Conservation (phyloP, 2,888 invertebrate genomes). For the Morpho deidamia region DNA sequence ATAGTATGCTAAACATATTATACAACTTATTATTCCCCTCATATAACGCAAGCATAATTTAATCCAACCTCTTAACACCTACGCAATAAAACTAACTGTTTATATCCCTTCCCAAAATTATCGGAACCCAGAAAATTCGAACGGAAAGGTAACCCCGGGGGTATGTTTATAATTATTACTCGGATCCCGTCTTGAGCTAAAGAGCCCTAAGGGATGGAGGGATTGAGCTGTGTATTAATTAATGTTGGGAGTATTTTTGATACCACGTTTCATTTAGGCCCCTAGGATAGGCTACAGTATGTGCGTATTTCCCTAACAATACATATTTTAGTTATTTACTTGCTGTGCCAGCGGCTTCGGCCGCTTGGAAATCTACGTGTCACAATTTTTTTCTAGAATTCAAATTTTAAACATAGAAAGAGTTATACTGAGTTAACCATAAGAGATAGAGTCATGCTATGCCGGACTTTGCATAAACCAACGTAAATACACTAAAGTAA, state of each 20-base stretch:
- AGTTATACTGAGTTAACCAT: no score
- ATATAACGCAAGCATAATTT: constrained; percentile 7
- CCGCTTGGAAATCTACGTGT: no score
- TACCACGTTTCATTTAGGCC: constrained; percentile 12
- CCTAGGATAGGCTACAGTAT: not conserved
- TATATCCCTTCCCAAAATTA: constrained; percentile 18
- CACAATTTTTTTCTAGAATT: no score
- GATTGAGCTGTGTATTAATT: constrained; percentile 32
- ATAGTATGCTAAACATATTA: no score
- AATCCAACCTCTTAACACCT: constrained; percentile 12
- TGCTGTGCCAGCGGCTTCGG: no score
- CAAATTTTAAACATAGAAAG: no score
- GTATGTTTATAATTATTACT: constrained; percentile 76
- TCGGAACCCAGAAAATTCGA: constrained; percentile 25
- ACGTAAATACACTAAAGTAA: no score
- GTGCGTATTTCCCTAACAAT: no score
- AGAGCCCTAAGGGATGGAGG: constrained; percentile 31
- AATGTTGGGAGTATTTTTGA: constrained; percentile 29
- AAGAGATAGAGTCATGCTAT: no score
- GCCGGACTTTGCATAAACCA: no score
- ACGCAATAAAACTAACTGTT: constrained; percentile 19
- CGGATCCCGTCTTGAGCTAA: constrained; percentile 26
- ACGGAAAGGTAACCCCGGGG: constrained; percentile 45
- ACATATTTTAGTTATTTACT: no score
- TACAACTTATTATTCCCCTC: not conserved